Evolutionary conservation across 2,888 invertebrate species (phyloP).

Genomic region (Pristionchus mayeri): DNA sequence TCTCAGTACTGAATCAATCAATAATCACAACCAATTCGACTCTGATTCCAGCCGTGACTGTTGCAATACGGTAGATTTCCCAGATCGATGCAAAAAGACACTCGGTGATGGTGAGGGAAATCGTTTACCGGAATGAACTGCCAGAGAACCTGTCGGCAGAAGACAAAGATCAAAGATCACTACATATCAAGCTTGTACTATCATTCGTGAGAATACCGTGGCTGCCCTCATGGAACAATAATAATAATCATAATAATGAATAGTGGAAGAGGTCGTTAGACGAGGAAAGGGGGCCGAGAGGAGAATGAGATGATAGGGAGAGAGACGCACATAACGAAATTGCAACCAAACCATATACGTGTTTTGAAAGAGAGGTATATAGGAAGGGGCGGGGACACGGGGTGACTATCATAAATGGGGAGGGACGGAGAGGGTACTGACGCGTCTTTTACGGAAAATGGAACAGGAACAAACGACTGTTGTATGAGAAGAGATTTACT

Average conservation of each 20-base stretch:
- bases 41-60: no score
- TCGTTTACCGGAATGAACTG: slow-evolving; percentile 12
- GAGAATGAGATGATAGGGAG: slow-evolving; percentile 41
- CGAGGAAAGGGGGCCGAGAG: slow-evolving; percentile 12
- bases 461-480: neutral
- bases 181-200: slow-evolving; percentile 39
- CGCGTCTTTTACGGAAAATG: slow-evolving; percentile 25
- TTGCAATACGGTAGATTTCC: neutral
- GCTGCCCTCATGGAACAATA: slow-evolving; percentile 15
- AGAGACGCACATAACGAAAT: slow-evolving; percentile 41
- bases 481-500: neutral
- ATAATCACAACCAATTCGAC: slow-evolving; percentile 16
- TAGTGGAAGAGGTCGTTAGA: slow-evolving; percentile 8
- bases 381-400: neutral
- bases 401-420: slow-evolving; percentile 6
- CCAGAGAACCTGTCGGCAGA: slow-evolving; percentile 10
- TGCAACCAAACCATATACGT: slow-evolving; percentile 46
- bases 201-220: slow-evolving; percentile 19
- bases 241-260: neutral
- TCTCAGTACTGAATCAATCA: neutral
- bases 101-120: neutral
- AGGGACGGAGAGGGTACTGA: slow-evolving; percentile 23
- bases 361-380: slow-evolving; percentile 45
- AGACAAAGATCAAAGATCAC: neutral
- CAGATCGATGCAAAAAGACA: neutral